Percentiles rank a stretch among this genome's conserved stretches.
phyloP scores from a whole-genome alignment of 2,113 vertebrate species.

The Chloropsis cyanopogon region DNA sequence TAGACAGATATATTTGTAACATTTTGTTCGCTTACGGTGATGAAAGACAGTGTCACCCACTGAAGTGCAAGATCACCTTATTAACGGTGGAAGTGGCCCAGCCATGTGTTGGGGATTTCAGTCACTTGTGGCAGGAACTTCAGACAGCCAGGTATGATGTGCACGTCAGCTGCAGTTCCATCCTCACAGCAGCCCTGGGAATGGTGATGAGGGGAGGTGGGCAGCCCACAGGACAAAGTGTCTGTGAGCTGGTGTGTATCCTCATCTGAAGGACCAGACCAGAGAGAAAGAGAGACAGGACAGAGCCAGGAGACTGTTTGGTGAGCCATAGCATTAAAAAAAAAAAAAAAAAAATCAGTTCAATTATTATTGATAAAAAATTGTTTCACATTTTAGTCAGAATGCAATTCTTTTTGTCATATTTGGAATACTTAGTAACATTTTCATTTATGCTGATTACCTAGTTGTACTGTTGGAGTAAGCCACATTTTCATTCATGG shows the following conservation, averaged over 20 bases:
- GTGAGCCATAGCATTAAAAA: background rate
- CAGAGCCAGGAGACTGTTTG: background rate
- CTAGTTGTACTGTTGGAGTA: background rate
- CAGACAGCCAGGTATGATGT: background rate
- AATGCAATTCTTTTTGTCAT: background rate
- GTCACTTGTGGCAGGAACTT: background rate
- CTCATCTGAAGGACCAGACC: background rate
- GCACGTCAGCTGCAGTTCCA: fast-evolving
- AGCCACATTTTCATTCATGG: background rate
- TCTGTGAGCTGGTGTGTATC: background rate
- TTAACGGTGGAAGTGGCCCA: background rate
- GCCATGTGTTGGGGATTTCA: background rate
- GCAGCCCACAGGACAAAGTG: background rate
- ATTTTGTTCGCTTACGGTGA: background rate
- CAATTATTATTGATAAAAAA: background rate
- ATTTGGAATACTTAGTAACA: background rate
- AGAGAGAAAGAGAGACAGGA: background rate
- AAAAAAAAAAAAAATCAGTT: background rate
- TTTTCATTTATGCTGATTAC: background rate
- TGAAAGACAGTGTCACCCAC: background rate
- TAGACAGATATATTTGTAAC: background rate
- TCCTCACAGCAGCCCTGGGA: background rate
- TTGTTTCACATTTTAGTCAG: background rate
- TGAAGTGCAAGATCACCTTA: background rate
- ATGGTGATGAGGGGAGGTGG: background rate